phyloP scores from a whole-genome alignment of 2,113 vertebrate species.

The Nyctereutes procyonoides region DNA sequence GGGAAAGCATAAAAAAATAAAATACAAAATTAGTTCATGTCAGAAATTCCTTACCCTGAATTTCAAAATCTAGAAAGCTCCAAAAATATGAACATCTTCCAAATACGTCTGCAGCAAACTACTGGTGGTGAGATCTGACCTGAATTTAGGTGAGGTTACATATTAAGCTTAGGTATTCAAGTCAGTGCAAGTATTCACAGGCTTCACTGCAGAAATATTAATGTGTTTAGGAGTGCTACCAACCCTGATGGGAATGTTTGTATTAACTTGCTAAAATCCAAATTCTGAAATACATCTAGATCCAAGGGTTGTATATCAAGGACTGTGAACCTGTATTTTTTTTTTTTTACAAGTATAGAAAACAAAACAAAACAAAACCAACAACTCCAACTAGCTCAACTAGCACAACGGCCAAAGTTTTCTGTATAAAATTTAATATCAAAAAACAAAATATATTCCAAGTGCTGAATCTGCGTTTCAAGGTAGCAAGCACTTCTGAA shows the following conservation, averaged over 20 bases:
- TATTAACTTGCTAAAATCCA: not conserved
- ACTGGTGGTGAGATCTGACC: not conserved
- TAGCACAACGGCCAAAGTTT: not conserved
- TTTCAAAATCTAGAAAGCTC: not conserved
- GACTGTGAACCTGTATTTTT: not conserved
- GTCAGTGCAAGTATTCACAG: not conserved
- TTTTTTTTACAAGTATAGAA: not conserved
- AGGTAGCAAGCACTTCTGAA: not conserved
- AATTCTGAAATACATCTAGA: not conserved
- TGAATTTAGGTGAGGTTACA: not conserved
- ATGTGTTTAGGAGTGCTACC: not conserved
- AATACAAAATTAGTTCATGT: not conserved
- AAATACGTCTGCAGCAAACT: not conserved
- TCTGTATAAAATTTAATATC: conserved; percentile 8
- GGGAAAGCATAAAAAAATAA: not conserved
- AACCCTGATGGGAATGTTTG: not conserved
- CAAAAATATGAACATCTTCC: not conserved
- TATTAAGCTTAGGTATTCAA: not conserved
- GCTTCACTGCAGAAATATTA: not conserved
- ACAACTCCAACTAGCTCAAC: not conserved
- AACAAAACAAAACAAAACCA: not conserved
- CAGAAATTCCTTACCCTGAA: not conserved
- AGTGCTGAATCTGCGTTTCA: not conserved
- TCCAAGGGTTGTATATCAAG: not conserved
- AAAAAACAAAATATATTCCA: not conserved